Evolutionary conservation across 1,140 invertebrate genomes (phyloP).

Genomic region (Lethocerus indicus): DNA sequence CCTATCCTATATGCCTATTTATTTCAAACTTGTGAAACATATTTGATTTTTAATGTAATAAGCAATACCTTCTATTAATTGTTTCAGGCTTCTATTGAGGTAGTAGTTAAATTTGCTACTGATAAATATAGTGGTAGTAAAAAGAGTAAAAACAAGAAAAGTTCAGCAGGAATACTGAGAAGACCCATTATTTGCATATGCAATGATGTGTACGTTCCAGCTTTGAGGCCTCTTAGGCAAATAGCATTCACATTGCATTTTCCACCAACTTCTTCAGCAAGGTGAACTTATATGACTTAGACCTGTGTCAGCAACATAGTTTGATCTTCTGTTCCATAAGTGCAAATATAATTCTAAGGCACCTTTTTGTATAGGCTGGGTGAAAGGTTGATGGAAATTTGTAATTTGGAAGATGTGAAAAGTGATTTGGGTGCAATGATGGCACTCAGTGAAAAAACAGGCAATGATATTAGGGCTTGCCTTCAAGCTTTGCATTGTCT

Average conservation of each 20-base stretch:
- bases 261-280: conserved; percentile 39
- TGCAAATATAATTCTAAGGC: too few relatives aligned
- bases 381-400: conserved; percentile 48
- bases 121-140: conserved; percentile 31
- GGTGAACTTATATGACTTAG: too few relatives aligned
- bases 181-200: conserved; percentile 93
- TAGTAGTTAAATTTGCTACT: conserved; percentile 63
- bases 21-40: neutral
- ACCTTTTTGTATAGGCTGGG: conserved; percentile 33
- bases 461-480: conserved; percentile 78
- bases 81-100: conserved; percentile 62
- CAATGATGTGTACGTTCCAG: conserved; percentile 81
- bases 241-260: conserved; percentile 58
- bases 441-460: conserved; percentile 60
- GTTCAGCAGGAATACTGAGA: conserved; percentile 34
- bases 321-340: too few relatives aligned
- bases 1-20: too few relatives aligned
- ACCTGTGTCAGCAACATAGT: too few relatives aligned
- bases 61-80: conserved; percentile 5
- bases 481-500: conserved; percentile 72
- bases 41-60: conserved; percentile 1
- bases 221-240: conserved; percentile 55
- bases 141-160: conserved; percentile 32
- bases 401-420: conserved; percentile 44
- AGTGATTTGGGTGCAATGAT: conserved; percentile 51